Conservation (phyloP, 2,888 invertebrate genomes). For the Leptura quadrifasciata region DNA sequence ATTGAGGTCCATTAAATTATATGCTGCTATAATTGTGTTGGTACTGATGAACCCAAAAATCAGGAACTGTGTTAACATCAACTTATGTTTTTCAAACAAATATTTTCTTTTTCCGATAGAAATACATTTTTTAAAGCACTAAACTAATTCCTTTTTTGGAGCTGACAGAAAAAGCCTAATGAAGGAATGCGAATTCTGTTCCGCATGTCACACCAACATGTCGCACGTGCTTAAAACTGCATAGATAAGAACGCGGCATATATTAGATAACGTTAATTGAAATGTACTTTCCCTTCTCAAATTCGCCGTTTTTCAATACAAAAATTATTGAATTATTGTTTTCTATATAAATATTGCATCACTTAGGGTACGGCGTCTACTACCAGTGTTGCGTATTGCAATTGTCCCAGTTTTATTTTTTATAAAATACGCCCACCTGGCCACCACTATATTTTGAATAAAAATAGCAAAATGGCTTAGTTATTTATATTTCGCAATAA, state of each 20-base stretch:
- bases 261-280: slow-evolving; percentile 66
- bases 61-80: no score
- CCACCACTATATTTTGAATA: slow-evolving; percentile 33
- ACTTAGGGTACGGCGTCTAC: slow-evolving; percentile 32
- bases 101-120: no score
- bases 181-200: slow-evolving; percentile 32
- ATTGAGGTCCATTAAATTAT: no score
- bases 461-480: slow-evolving; percentile 36
- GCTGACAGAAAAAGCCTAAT: no score
- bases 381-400: slow-evolving; percentile 41
- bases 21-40: no score
- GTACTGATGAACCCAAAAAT: no score
- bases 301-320: slow-evolving; percentile 50
- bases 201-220: slow-evolving; percentile 17
- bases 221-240: slow-evolving; percentile 10
- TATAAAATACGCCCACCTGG: slow-evolving; percentile 34
- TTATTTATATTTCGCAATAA: slow-evolving; percentile 40
- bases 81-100: no score
- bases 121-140: no score
- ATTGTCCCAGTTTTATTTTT: slow-evolving; percentile 45
- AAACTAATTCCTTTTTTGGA: no score
- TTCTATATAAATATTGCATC: slow-evolving; percentile 33
- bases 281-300: slow-evolving; percentile 62
- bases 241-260: slow-evolving; percentile 45
- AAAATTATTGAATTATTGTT: slow-evolving; percentile 47